Conservation (phyloP, 2,113 vertebrate genomes). For the Elaphurus davidianus region DNA sequence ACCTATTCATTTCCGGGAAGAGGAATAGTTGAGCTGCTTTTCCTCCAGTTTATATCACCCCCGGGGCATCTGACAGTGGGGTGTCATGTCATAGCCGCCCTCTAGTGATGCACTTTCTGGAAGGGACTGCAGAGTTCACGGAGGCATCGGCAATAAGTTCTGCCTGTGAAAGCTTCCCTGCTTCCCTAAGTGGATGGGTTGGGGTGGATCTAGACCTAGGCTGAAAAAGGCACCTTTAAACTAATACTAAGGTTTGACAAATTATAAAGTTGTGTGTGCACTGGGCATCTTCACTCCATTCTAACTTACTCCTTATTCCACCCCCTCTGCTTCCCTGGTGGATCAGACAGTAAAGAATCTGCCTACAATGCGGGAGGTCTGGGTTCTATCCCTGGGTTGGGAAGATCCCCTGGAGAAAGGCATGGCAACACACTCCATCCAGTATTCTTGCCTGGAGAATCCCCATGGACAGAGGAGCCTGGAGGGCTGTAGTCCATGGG, state of each 20-base stretch:
- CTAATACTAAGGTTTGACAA: background rate
- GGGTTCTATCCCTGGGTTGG: background rate
- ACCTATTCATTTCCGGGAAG: background rate
- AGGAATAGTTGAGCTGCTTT: background rate
- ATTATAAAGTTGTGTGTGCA: background rate
- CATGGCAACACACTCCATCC: background rate
- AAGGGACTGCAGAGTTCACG: background rate
- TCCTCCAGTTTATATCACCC: background rate
- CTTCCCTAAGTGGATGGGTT: background rate
- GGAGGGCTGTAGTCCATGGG: background rate
- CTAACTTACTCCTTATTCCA: background rate
- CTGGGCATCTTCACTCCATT: background rate
- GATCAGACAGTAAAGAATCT: background rate
- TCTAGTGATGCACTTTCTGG: background rate
- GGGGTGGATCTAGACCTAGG: background rate
- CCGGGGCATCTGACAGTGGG: background rate
- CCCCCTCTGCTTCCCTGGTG: background rate
- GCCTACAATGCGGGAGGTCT: rapidly evolving
- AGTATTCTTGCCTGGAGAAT: background rate
- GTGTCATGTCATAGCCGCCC: background rate
- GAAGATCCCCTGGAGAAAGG: background rate
- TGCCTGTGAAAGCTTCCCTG: background rate
- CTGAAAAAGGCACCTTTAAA: background rate
- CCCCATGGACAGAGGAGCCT: background rate
- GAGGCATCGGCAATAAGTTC: background rate